Base-by-base conservation (phyloP, 2,888 invertebrate species). In the Orthosia cruda region DNA sequence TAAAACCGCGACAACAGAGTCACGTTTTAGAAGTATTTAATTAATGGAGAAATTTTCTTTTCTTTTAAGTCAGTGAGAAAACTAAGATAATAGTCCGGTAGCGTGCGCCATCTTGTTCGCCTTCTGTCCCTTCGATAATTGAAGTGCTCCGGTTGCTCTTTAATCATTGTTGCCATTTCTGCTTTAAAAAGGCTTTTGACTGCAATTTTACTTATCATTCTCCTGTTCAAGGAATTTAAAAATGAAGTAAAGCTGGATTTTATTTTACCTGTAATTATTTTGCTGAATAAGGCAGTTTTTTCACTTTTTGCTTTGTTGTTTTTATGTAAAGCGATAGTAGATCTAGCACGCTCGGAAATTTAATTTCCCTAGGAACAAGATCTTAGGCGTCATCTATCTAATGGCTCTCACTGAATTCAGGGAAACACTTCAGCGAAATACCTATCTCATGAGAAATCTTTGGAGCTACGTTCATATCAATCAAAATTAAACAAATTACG, bases 11-110 rank as follows among this genome's bases (percentile, higher is more conserved):
- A 86, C 84, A 87, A 83, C 81, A 71, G 55, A 77, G 80, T 88
- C 89, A 89, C 88, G 88, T 90, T 91, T 89, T 89, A 88, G 85
- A 87, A 89, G 89, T 90, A 88, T 92, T 93, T 93, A 93, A 93
- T 93, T 93, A 88, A 92, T 92, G 89, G 88, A 82, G 85, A 88
- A 91, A 91, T 92, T 82, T 78, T 91, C 88, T 88, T 91, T 92
- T 88, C 86, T 87, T 88, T 84, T 83, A 83, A 87, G 81, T 80
- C 74, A 74, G 74, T 66, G 71, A 80, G 81, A 85, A 88, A 88
- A 87, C 87, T 87, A 86, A 89, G 89, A 89, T 91, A 90, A 90
- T 92, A 73, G 76, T 86, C 77, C 81, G 84, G 86, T 86, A 83
- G 58, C 69, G 79, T 70, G 72, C 59, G 71, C 77, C 77, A 74